These are phyloP conservation scores for Dysdera silvatica DNA, from an alignment of 1,140 invertebrate genomes.

Conservation along the genomic window DNA sequence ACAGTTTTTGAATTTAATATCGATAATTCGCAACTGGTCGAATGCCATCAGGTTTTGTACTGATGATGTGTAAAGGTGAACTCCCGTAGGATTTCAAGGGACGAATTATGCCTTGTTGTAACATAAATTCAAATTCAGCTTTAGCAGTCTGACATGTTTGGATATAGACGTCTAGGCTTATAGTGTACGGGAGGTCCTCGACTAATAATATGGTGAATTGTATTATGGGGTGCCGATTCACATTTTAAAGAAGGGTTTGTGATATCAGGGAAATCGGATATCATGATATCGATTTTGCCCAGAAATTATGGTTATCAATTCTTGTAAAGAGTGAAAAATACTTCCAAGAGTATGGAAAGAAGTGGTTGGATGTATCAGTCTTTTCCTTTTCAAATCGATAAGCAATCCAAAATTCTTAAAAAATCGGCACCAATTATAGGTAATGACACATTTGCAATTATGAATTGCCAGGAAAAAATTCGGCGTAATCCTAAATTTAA, in stretches of 20 bases:
- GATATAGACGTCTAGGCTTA: constrained; percentile 7
- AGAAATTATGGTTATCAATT: background rate
- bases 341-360: background rate
- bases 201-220: constrained; percentile 13
- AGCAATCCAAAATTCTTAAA: constrained; percentile 15
- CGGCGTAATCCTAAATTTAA: constrained; percentile 7
- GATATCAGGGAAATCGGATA: constrained; percentile 1
- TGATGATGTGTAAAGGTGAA: constrained; percentile 35
- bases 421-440: constrained; percentile 29
- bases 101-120: constrained; percentile 19
- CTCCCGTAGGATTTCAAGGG: constrained; percentile 30
- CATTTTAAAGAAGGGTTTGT: background rate
- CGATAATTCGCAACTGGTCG: constrained; percentile 25
- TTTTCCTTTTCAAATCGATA: background rate
- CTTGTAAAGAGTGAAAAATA: background rate
- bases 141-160: background rate
- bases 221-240: background rate
- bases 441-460: constrained; percentile 13
- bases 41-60: constrained; percentile 21
- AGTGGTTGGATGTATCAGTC: constrained; percentile 1
- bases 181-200: background rate
- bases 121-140: constrained; percentile 20
- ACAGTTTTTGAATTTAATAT: constrained; percentile 14
- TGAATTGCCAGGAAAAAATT: constrained; percentile 10
- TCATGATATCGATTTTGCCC: background rate